Base-by-base conservation (phyloP, 2,888 invertebrate genomes). In the Griposia aprilina region DNA sequence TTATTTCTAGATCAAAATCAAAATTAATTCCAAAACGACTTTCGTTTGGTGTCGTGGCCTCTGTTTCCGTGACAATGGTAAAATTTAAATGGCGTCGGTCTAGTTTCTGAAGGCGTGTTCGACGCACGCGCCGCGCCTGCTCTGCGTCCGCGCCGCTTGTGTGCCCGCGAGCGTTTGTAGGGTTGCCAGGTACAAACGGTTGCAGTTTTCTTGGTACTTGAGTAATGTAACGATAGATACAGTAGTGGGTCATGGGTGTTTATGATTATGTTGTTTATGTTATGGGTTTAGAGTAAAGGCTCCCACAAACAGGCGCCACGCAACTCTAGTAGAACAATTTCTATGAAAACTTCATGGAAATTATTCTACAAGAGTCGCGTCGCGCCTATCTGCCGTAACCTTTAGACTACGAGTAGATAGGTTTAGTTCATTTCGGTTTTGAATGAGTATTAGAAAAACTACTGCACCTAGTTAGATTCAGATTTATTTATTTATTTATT, bases 1-100 rank as follows among this genome's bases (percentile, higher is more conserved):
- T 20, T 80, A 3, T 72, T 71, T 75, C 50, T 67, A 67, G 69
- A 23, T 69, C 57, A 71, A 71, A 74, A 82, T 77, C 67, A 78
- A 71, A 85, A 84, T 80, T 17, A 73, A 80, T 78, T 83, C 73
- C 23, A 8, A 77, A 84, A 67, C 84, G 63, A 84, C 85, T 81
- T 82, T 88, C 81, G 71, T 82, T 79, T 57, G 26, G 59, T 77
- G 57, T 69, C 74, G 68, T 80, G 76, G 76, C 81, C 80, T 77
- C 81, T 87, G 89, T 92, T 92, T 93, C 92, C 94, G 93, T 93
- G 94, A 94, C 94, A 94, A 92, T 91, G 91, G 92, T 93, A 92
- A 91, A 93, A 94, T 93, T 93, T 92, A 91, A 93, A 93, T 90
- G 88, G 89, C 91, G 86, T 78, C 90, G 93, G 90, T 94, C 94